These are phyloP conservation scores for Podabrus alpinus DNA, from an alignment of 2,888 invertebrate species.

Conservation along the genomic window DNA sequence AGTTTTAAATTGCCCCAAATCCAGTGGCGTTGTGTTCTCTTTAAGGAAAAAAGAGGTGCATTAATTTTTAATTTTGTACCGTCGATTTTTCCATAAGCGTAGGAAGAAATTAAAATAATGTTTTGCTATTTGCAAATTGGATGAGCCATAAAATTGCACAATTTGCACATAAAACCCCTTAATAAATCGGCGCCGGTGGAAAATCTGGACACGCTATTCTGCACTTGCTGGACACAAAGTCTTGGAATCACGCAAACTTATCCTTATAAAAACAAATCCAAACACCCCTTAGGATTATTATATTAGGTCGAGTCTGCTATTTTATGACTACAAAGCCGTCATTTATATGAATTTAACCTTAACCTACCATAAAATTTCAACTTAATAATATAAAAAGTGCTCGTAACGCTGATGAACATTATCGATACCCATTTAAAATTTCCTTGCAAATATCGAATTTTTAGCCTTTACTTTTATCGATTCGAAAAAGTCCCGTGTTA, in stretches of 20 bases:
- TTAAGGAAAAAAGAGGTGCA: neutral
- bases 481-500: neutral
- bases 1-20: conserved; percentile 19
- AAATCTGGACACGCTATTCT: conserved; percentile 53
- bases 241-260: conserved; percentile 50
- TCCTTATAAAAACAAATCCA: conserved; percentile 22
- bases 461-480: neutral
- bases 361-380: conserved; percentile 24
- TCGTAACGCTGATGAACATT: neutral
- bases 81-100: neutral
- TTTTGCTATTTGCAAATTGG: neutral
- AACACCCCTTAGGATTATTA: conserved; percentile 26
- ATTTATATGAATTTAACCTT: conserved; percentile 25
- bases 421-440: conserved; percentile 9
- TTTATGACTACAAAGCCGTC: conserved; percentile 21
- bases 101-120: neutral
- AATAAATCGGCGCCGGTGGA: conserved; percentile 44
- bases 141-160: neutral
- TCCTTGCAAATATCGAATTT: neutral
- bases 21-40: conserved; percentile 22
- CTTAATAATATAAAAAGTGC: neutral
- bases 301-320: conserved; percentile 27
- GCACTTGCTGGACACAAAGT: conserved; percentile 51
- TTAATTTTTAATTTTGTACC: neutral
- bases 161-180: neutral